Base-by-base conservation (phyloP, 2,797 vertebrate genomes). In the Coregonus sp. region DNA sequence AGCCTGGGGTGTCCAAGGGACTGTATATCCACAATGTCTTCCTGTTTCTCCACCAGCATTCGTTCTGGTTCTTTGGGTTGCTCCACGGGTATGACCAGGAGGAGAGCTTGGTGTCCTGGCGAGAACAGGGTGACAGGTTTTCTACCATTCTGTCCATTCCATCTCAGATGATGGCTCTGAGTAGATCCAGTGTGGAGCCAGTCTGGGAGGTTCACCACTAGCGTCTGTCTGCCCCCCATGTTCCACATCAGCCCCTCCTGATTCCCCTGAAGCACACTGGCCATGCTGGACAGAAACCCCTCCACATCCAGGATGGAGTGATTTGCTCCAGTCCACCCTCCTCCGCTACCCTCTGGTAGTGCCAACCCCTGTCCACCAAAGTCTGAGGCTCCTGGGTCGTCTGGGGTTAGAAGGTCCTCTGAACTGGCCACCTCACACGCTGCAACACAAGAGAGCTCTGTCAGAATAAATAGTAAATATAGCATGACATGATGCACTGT, bases 1-100 rank as follows among this genome's bases (percentile, higher is more conserved):
- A 85, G 72, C 2, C 37, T 77, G 12, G 82, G 84, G 0, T 74
- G 84, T 70, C 72, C 82, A 37, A 88, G 83, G 31, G 84, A 12
- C 20, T 52, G 76, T 12, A 78, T 75, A 0, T 65, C 40, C n/a
- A 65, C 0, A 14, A 73, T 54, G 15, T 51, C 47, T 15, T 74
- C 9, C 0, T 70, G 69, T n/a, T 65, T 80, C 72, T 76, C 87
- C 0, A 2, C 54, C 0, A 66, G 16, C 72, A 16, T 9, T 25
- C 5, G 2, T 4, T 5, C 63, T 12, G 73, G 79, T 4, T 76
- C 59, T 69, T 75, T 76, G 73, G 80, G 14, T 33, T 76, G 71
- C 4, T 79, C 33, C 5, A 61, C 18, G 31, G 61, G 78, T 20
- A 82, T 70, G 75, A 82, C 29, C 67, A 86, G 54, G 66, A 85